A percentile compares a stretch with the other conserved stretches of the same genome.
Evolutionary conservation across 2,888 invertebrate species (phyloP).

Genomic region (Gnatocerus cornutus): DNA sequence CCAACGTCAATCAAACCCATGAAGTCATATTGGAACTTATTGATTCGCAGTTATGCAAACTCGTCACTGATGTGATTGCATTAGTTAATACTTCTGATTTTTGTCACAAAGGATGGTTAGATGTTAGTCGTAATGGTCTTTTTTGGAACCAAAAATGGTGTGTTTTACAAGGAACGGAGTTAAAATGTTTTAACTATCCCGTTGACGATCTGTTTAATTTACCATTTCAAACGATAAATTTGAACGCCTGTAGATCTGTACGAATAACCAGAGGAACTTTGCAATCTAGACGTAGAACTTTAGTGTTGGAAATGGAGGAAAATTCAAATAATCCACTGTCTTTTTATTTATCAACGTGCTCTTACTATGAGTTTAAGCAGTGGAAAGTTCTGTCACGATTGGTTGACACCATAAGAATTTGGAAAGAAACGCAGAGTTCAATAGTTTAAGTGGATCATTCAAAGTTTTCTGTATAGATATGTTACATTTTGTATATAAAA

Average conservation of each 20-base stretch:
- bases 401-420: background rate
- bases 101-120: slow-evolving; percentile 7
- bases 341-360: slow-evolving; percentile 10
- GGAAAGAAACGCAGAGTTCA: background rate
- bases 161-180: slow-evolving; percentile 16
- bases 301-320: slow-evolving; percentile 20
- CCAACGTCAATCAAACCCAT: slow-evolving; percentile 9
- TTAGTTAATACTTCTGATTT: slow-evolving; percentile 7
- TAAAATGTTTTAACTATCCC: slow-evolving; percentile 12
- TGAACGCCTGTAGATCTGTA: background rate
- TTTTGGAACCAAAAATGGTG: slow-evolving; percentile 29
- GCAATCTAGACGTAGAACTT: slow-evolving; percentile 2
- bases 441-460: too few species aligned
- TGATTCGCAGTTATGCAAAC: slow-evolving; percentile 5
- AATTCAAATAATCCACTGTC: background rate
- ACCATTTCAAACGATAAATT: slow-evolving; percentile 2
- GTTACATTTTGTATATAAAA: too few species aligned
- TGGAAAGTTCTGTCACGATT: slow-evolving; percentile 13
- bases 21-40: background rate
- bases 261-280: background rate
- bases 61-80: slow-evolving; percentile 1
- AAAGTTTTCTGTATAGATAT: too few species aligned
- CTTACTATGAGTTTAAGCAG: slow-evolving; percentile 1
- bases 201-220: background rate
- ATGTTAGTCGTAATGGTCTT: slow-evolving; percentile 19